Evolutionary conservation across 1,140 invertebrate species (phyloP).

Genomic region (Microplitis mediator): DNA sequence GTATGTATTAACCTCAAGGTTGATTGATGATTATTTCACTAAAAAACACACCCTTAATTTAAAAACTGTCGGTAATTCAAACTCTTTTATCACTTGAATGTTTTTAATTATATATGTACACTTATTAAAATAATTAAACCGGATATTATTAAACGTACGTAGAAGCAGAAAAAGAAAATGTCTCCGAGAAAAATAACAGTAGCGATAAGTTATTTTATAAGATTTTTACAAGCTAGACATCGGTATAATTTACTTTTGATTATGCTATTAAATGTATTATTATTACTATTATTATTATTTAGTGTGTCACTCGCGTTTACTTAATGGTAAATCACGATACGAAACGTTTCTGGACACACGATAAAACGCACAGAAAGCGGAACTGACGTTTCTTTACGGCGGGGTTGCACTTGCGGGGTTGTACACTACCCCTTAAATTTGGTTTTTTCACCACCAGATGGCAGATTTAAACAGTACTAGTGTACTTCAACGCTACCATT

Average conservation of each 20-base stretch:
- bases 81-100: not conserved
- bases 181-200: not conserved
- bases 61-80: not conserved
- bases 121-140: too few species aligned
- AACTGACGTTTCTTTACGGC: constrained; percentile 52
- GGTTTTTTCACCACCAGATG: constrained; percentile 45
- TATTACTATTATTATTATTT: not conserved
- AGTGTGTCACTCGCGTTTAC: not conserved
- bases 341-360: constrained; percentile 18
- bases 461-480: constrained; percentile 34
- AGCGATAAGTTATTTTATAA: not conserved
- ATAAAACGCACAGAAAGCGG: constrained; percentile 41
- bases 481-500: not conserved
- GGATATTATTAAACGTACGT: not conserved
- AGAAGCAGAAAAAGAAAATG: not conserved
- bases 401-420: constrained; percentile 53
- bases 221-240: not conserved
- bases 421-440: constrained; percentile 35
- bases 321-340: constrained; percentile 3
- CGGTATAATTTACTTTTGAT: not conserved
- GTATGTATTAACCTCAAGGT: constrained; percentile 3
- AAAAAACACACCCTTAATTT: not conserved
- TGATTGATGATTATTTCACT: constrained; percentile 8
- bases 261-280: not conserved
- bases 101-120: not conserved